phyloP scores from a whole-genome alignment of 2,113 vertebrate species.

The Paradoxurus hermaphroditus region DNA sequence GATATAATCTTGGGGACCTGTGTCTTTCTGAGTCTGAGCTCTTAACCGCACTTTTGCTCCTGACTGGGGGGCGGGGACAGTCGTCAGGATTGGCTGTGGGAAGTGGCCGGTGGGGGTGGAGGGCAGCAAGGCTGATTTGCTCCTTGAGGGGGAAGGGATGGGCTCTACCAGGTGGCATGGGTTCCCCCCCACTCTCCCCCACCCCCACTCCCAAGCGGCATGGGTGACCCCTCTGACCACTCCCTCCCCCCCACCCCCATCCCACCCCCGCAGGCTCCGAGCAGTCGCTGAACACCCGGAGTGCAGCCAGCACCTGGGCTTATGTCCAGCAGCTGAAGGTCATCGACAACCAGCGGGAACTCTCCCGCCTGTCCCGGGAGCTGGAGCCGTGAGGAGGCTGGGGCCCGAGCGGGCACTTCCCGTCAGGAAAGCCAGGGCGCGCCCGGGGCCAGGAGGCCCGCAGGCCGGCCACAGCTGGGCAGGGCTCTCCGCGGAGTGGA shows the following conservation, averaged over 20 bases:
- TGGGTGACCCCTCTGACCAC: not conserved
- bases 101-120: not conserved
- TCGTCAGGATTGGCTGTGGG: not conserved
- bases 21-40: not conserved
- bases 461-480: constrained; percentile 55
- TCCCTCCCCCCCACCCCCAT: not conserved
- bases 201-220: not conserved
- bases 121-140: not conserved
- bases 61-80: rapidly evolving
- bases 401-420: constrained; percentile 41
- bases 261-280: constrained; percentile 86
- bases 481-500: constrained; percentile 52
- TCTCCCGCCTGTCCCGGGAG: constrained; percentile 90
- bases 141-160: not conserved
- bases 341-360: constrained; percentile 93
- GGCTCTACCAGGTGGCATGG: rapidly evolving
- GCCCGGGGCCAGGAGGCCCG: not conserved
- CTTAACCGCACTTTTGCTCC: not conserved
- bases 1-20: not conserved
- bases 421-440: not conserved
- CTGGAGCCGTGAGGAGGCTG: constrained; percentile 84
- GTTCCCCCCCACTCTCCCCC: not conserved
- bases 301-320: constrained; percentile 84
- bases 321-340: constrained; percentile 93
- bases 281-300: constrained; percentile 85